Evolutionary conservation across 2,797 vertebrate genomes (phyloP).

Genomic region (Propithecus deckenii): DNA sequence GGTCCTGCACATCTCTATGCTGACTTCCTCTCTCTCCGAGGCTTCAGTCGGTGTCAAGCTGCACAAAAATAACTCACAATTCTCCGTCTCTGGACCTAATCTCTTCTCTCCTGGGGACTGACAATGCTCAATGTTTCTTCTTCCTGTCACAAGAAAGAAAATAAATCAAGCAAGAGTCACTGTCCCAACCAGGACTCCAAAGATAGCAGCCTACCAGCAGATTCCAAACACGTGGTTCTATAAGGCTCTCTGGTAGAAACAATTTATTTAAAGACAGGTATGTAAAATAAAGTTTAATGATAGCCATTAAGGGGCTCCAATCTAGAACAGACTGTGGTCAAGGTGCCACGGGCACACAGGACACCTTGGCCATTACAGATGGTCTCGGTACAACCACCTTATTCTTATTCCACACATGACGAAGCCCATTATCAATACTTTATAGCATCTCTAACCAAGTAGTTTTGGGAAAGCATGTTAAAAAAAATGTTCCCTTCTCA

Average conservation of each 20-base stretch:
- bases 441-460: not conserved
- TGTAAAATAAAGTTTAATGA: not conserved
- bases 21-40: not conserved
- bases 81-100: not conserved
- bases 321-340: not conserved
- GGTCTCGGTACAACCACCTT: not conserved
- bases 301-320: not conserved
- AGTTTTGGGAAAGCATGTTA: conserved; percentile 33
- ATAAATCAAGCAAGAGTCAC: not conserved
- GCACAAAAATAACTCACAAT: not conserved
- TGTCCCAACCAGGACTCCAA: not conserved
- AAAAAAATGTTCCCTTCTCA: conserved; percentile 38
- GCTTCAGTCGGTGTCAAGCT: not conserved
- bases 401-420: not conserved
- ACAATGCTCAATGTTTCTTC: not conserved
- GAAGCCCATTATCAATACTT: conserved; percentile 28
- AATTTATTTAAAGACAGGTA: not conserved
- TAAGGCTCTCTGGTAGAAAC: not conserved
- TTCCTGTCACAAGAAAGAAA: not conserved
- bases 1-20: not conserved
- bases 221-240: not conserved
- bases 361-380: not conserved
- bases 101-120: not conserved
- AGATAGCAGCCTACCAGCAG: not conserved
- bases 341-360: not conserved